Evolutionary conservation across 1,140 invertebrate genomes (phyloP), one percentile per base, ranked within the genome.

Genomic region (Achatina immaculata): DNA sequence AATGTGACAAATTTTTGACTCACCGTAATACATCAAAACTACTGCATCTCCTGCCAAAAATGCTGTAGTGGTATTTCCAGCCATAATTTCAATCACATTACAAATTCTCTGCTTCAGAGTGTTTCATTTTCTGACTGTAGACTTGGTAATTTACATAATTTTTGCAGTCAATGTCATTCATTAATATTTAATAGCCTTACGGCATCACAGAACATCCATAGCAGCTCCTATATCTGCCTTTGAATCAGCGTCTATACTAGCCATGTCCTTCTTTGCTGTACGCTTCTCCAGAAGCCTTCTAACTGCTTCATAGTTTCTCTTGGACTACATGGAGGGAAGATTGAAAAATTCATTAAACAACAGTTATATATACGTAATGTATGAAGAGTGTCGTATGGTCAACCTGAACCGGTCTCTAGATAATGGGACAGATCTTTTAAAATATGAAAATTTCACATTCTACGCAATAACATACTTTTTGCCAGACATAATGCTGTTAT

Each of bases 251-350:
- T 66, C 65, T 28, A 78, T n/a, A 1, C 28, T 34, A 14, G 40
- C 38, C 76, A 78, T 68, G 21, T 78, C 76, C 42, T 78, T 78
- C 38, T 68, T 78, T 0, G 62, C 45, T 40, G 78, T 72, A 55
- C 69, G 71, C 9, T 80, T 71, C 40, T 80, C 78, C 68, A 80
- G 36, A 40, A 69, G 48, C 40, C 45, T 48, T 45, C 38, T 80
- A 6, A 80, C 78, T 31, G 78, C 78, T 72, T 80, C 78, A 80
- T 80, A 80, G 58, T 80, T 80, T 58, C 42, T 69, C 45, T 80
- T 80, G n/a, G 78, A 48, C 78, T 80, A 65, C 11, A 65, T 34
- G 24, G 14, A 42, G 6, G n/a, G 51, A 75, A n/a, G 28, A 45
- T 48, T 19, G n/a, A 45, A 7, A 28, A 34, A 6, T 28, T 28